Evolutionary conservation across 2,113 vertebrate species (phyloP).

Genomic region (Trichomycterus rosablanca): DNA sequence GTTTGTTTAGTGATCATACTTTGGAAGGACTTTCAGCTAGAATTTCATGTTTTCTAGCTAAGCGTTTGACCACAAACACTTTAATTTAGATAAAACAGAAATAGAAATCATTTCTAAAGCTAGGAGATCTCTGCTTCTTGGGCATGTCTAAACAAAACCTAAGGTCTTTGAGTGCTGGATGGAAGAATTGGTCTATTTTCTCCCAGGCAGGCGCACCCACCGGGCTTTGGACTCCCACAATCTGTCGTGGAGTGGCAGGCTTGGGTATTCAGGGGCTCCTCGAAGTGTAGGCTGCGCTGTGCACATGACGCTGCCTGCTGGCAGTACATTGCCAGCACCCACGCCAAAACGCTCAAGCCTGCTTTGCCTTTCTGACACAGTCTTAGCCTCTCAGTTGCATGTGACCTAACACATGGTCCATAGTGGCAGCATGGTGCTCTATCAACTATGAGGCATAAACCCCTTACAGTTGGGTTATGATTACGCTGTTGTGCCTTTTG

Average conservation of each 20-base stretch:
- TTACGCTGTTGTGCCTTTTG: not conserved
- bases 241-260: slow-evolving; percentile 46
- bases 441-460: not conserved
- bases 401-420: slow-evolving; percentile 17
- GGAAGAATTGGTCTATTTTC: not conserved
- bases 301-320: slow-evolving; percentile 59
- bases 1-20: not conserved
- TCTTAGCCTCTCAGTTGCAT: slow-evolving; percentile 25
- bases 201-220: slow-evolving; percentile 5
- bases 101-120: no score
- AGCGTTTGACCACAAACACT: not conserved
- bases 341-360: slow-evolving; percentile 47
- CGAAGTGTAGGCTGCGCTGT: slow-evolving; percentile 53
- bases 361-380: slow-evolving; percentile 1
- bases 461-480: not conserved
- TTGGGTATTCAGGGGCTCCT: slow-evolving; percentile 51
- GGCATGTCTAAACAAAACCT: not conserved
- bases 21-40: not conserved
- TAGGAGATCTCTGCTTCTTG: not conserved
- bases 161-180: not conserved
- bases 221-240: slow-evolving; percentile 41
- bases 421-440: not conserved
- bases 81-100: not conserved
- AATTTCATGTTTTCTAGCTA: not conserved
- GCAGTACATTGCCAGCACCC: slow-evolving; percentile 58